Percentiles rank a stretch among this genome's conserved stretches.
phyloP scores from a whole-genome alignment of 2,113 vertebrate genomes.

The Callaeas wilsoni region DNA sequence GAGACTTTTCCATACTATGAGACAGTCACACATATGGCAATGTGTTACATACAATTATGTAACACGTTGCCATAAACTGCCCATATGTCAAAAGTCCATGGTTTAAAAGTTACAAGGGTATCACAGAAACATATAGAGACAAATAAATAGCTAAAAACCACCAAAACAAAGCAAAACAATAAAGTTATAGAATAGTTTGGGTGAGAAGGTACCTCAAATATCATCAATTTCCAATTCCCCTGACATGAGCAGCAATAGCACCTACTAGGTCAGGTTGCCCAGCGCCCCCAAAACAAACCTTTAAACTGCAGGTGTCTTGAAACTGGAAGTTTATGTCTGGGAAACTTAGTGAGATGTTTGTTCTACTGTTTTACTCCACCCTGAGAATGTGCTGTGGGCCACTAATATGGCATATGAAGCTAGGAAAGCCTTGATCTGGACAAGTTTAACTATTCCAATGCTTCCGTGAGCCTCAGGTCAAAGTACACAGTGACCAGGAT shows the following conservation, averaged over 20 bases:
- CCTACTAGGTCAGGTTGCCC: not conserved
- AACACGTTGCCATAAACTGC: not conserved
- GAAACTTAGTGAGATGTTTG: not conserved
- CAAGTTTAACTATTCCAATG: not conserved
- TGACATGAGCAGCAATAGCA: not conserved
- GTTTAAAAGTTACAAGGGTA: not conserved
- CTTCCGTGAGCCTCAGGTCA: not conserved
- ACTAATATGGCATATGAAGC: not conserved
- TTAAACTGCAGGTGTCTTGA: not conserved
- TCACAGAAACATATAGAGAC: not conserved
- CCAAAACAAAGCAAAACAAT: not conserved
- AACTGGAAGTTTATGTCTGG: not conserved
- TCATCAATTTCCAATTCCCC: not conserved
- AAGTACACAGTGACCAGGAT: not conserved
- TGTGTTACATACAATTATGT: too few species aligned
- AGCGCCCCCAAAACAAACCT: not conserved
- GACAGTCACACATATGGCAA: too few species aligned
- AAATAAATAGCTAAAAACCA: not conserved
- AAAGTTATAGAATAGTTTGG: not conserved
- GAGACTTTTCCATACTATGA: not conserved
- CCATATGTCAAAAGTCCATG: not conserved
- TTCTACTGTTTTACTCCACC: not conserved
- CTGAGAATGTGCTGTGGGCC: fast-evolving
- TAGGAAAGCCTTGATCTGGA: not conserved
- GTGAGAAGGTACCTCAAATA: not conserved